Conservation (phyloP, 2,888 invertebrate species). For the Drosophila anceps region DNA sequence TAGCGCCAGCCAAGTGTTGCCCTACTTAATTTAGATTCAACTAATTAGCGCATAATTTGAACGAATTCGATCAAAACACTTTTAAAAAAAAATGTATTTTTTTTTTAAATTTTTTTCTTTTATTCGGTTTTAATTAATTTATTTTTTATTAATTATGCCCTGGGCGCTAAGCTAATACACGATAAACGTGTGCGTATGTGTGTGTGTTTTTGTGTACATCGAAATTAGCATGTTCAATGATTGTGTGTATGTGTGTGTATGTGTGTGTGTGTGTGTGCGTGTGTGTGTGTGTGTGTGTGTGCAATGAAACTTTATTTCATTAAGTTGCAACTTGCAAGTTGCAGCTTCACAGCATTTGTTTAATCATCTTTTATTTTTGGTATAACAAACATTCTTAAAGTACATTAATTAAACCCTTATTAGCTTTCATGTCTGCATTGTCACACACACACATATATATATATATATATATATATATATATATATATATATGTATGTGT, state of each 20-base stretch:
- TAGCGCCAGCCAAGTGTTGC: slow-evolving; percentile 12
- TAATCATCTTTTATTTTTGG: slow-evolving; percentile 6
- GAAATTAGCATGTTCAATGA: slow-evolving; percentile 10
- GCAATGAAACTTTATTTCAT: slow-evolving; percentile 22
- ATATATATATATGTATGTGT: not conserved
- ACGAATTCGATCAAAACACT: not conserved
- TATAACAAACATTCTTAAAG: slow-evolving; percentile 23
- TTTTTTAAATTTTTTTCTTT: not conserved
- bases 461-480: not conserved
- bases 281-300: slow-evolving; percentile 12
- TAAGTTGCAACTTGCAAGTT: slow-evolving; percentile 46
- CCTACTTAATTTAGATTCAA: slow-evolving; percentile 2
- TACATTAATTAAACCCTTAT: slow-evolving; percentile 9
- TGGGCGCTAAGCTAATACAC: not conserved
- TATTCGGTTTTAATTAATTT: not conserved
- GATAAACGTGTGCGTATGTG: not conserved
- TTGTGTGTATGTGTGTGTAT: no score
- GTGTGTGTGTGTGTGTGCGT: slow-evolving; percentile 7
- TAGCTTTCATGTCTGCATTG: not conserved
- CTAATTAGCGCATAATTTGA: not conserved
- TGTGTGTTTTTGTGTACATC: slow-evolving; percentile 22
- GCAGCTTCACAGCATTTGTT: slow-evolving; percentile 37
- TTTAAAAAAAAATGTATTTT: not conserved
- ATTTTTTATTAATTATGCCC: slow-evolving; percentile 1
- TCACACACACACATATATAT: not conserved